These are phyloP conservation scores for Spheniscus humboldti DNA, from an alignment of 2,797 vertebrate genomes.

Conservation along the genomic window DNA sequence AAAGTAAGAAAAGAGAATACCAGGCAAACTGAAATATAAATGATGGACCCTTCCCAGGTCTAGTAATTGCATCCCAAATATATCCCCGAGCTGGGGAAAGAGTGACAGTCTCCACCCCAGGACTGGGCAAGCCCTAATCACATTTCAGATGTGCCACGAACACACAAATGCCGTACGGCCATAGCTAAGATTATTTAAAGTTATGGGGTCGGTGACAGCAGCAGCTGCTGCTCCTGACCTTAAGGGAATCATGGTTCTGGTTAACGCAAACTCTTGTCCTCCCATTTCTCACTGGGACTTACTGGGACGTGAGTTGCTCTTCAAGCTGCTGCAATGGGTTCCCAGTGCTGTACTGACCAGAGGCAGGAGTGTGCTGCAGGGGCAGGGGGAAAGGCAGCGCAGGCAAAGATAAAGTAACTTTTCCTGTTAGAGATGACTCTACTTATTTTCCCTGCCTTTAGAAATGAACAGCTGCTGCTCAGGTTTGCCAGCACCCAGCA, in stretches of 20 bases:
- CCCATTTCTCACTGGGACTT: not conserved
- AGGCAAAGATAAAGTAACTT: not conserved
- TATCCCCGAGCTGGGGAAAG: not conserved
- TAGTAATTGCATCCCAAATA: not conserved
- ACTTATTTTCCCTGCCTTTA: constrained; percentile 22
- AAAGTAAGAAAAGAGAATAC: not conserved
- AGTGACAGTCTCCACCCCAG: not conserved
- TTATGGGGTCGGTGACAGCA: constrained; percentile 36
- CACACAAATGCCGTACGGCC: not conserved
- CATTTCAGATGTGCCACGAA: not conserved
- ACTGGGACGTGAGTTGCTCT: not conserved
- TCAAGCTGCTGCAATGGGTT: not conserved
- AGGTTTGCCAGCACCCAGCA: constrained; percentile 42
- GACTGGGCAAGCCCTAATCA: not conserved
- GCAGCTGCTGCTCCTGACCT: constrained; percentile 53
- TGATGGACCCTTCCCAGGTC: not conserved
- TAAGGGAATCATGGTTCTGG: not conserved
- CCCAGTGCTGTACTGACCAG: not conserved
- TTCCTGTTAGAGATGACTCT: not conserved
- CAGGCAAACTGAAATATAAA: not conserved
- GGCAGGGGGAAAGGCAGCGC: not conserved
- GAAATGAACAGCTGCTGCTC: constrained; percentile 38
- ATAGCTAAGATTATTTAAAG: constrained; percentile 31
- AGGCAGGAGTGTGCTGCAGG: not conserved
- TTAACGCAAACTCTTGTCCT: not conserved